Percentiles rank a stretch among this genome's conserved stretches.
Conservation (phyloP, 2,113 vertebrate species). For the Chauna torquata region DNA sequence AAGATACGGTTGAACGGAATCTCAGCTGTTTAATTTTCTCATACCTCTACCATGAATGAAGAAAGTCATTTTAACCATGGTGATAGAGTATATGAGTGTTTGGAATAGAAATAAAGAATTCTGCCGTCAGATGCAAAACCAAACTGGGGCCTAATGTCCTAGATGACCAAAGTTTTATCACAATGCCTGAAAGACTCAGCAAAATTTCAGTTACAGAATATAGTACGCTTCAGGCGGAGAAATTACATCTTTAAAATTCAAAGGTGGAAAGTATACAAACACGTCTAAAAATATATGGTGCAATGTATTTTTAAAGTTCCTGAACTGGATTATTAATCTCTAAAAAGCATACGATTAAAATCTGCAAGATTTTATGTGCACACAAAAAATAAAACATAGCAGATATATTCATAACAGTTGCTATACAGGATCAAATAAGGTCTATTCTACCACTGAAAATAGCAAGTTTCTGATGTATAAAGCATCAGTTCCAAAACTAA, state of each 20-base stretch:
- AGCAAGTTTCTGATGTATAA: neutral
- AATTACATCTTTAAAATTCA: constrained; percentile 42
- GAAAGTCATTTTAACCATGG: neutral
- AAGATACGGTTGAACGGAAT: neutral
- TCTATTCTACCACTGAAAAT: neutral
- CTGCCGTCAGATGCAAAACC: neutral
- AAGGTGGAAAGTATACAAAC: neutral
- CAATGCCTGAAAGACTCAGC: neutral
- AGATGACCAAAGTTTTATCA: neutral
- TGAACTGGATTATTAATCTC: constrained; percentile 51
- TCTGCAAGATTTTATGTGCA: neutral
- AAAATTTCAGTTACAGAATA: neutral
- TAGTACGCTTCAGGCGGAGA: neutral
- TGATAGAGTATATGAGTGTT: neutral
- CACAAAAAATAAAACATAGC: neutral
- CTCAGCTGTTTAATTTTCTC: neutral
- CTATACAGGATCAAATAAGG: neutral
- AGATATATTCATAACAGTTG: neutral
- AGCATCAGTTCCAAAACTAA: neutral
- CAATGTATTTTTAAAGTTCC: constrained; percentile 56
- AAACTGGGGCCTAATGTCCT: neutral
- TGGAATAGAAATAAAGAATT: neutral
- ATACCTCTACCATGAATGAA: neutral
- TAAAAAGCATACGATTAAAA: constrained; percentile 37
- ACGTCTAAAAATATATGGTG: neutral